These are phyloP conservation scores for Mercenaria mercenaria DNA, from an alignment of 1,140 invertebrate genomes.

Conservation along the genomic window DNA sequence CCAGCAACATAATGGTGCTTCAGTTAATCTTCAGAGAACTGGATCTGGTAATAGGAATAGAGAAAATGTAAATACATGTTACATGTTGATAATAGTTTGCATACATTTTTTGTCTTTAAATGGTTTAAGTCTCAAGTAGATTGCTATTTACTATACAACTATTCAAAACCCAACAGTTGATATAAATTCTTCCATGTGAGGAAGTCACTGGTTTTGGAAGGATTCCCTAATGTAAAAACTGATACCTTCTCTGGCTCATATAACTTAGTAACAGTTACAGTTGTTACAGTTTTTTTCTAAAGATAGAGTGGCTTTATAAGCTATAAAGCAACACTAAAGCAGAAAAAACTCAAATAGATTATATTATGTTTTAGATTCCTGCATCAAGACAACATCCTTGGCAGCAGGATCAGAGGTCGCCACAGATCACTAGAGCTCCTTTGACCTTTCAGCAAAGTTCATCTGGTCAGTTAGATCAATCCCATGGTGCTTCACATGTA, in stretches of 20 bases:
- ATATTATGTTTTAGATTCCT: conserved; percentile 76
- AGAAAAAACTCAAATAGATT: too few relatives aligned
- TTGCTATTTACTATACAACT: too few relatives aligned
- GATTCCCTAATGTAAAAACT: too few relatives aligned
- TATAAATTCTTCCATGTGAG: too few relatives aligned
- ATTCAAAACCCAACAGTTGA: too few relatives aligned
- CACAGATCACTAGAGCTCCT: conserved; percentile 22
- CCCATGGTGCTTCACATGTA: conserved; percentile 50
- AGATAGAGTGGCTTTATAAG: too few relatives aligned
- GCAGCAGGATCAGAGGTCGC: conserved; percentile 70
- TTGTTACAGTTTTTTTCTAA: too few relatives aligned
- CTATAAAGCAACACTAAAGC: too few relatives aligned
- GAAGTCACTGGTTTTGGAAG: too few relatives aligned
- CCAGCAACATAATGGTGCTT: conserved; percentile 33
- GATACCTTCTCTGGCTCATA: too few relatives aligned
- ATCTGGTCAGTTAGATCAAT: not conserved
- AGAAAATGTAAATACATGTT: conserved; percentile 42
- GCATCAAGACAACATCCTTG: conserved; percentile 77
- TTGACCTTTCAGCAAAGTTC: conserved; percentile 5
- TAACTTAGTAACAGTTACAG: too few relatives aligned
- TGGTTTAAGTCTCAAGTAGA: too few relatives aligned
- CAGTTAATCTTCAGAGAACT: not conserved
- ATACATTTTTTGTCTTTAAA: not conserved
- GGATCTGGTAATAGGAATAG: not conserved
- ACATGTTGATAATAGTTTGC: not conserved